Evolutionary conservation across 2,113 vertebrate species (phyloP), one percentile per base, ranked within the genome.

Genomic region (Microtus pennsylvanicus): DNA sequence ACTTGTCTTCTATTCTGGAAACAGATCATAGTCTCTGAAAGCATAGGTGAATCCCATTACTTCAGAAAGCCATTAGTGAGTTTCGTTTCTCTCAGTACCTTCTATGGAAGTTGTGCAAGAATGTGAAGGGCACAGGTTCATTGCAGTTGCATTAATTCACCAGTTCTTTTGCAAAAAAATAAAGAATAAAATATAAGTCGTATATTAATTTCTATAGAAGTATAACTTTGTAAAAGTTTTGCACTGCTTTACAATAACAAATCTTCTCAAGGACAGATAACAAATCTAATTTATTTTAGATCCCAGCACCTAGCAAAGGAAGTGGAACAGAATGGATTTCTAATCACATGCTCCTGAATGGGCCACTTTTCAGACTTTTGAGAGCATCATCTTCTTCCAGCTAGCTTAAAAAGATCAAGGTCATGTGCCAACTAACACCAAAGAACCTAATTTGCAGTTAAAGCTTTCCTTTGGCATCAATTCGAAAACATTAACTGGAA

Each of bases 281-380:
- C 8, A 91, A 92, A 69, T 85, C 72, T 90, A 87, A 89, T 89
- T 80, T 78, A 90, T 97, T 94, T 94, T 87, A 85, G 86, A 89
- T 83, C 82, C 63, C 50, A 78, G n/a, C 42, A 93, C 61, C 67
- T 93, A 78, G 7, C 42, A 91, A 94, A 96, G 16, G 22, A 93
- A 96, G 35, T 92, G 33, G 50, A 96, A 38, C 19, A 58, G 92
- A 95, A 92, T 83, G 61, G 72, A 90, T 85, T 96, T 80, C 83
- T 89, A 97, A 96, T 96, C 94, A 93, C 81, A 11, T 2, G 91
- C 96, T 95, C 93, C 63, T 87, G 47, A 92, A 94, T 89, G 47
- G 96, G 21, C 47, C 88, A 97, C 42, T 89, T 96, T 93, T 65
- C 61, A 96, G 67, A 91, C 42, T 94, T 96, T 94, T 85, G n/a